phyloP scores from a whole-genome alignment of 2,113 vertebrate species.

The Sinocyclocheilus rhinocerous region DNA sequence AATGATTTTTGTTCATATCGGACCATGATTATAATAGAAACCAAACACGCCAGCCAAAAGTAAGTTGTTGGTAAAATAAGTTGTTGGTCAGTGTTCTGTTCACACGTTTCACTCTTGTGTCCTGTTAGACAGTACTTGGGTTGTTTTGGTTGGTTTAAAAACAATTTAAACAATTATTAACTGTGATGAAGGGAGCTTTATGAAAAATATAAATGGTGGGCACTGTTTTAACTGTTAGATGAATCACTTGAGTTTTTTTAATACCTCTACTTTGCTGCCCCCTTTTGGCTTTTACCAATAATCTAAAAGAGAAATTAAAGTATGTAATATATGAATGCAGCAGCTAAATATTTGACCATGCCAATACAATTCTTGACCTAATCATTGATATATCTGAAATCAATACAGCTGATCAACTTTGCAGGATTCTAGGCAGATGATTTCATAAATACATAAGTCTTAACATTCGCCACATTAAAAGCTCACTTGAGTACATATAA shows the following conservation, averaged over 20 bases:
- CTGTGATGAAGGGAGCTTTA: not conserved
- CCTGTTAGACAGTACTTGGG: not conserved
- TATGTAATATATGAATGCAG: not conserved
- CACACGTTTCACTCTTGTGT: not conserved
- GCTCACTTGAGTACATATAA: not conserved
- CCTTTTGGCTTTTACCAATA: constrained; percentile 71
- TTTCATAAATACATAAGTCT: too few relatives aligned
- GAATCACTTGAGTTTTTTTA: not conserved
- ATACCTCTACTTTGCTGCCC: constrained; percentile 77
- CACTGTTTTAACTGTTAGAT: not conserved
- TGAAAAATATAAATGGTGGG: not conserved
- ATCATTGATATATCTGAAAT: not conserved
- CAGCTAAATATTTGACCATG: too few relatives aligned
- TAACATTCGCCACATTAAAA: not conserved
- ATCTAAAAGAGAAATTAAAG: constrained; percentile 64
- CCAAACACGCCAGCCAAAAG: not conserved
- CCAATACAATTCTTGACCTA: not conserved
- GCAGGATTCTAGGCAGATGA: not conserved
- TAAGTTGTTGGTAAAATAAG: too few relatives aligned
- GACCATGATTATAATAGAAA: not conserved
- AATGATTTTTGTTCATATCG: not conserved
- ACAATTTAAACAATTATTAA: not conserved
- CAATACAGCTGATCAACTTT: not conserved
- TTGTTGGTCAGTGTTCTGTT: too few relatives aligned
- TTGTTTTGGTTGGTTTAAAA: too few relatives aligned